phyloP scores from a whole-genome alignment of 35 echinoderm and acorn worm species.

The Diadema setosum region DNA sequence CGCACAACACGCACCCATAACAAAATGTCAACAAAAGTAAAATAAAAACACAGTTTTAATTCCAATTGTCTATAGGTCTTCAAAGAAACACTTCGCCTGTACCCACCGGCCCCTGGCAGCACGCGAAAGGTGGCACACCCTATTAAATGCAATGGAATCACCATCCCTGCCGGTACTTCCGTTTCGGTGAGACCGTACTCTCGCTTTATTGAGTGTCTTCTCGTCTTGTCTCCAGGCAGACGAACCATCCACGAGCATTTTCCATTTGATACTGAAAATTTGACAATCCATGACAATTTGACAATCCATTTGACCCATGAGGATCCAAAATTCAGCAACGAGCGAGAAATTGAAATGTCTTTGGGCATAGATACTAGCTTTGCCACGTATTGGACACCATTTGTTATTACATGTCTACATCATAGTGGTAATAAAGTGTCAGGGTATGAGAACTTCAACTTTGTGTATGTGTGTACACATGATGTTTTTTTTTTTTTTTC shows the following conservation, averaged over 20 bases:
- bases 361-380: too few species aligned
- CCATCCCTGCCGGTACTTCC: conserved; percentile 16
- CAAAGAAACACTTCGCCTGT: conserved; percentile 59
- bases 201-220: neutral
- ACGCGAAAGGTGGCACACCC: neutral
- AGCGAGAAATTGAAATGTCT: neutral
- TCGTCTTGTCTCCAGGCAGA: neutral
- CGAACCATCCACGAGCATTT: neutral
- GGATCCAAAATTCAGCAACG: neutral
- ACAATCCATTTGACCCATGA: neutral
- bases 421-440: too few species aligned
- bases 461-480: too few species aligned
- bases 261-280: neutral
- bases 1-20: neutral
- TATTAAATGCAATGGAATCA: neutral
- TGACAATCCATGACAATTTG: neutral
- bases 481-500: too few species aligned
- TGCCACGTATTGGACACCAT: too few species aligned
- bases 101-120: conserved; percentile 39
- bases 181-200: conserved; percentile 27
- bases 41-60: neutral
- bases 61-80: neutral
- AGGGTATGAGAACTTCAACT: too few species aligned
- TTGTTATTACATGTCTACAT: too few species aligned
- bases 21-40: neutral